Base-by-base conservation (phyloP, 2,888 invertebrate species). In the Apeira syringaria region DNA sequence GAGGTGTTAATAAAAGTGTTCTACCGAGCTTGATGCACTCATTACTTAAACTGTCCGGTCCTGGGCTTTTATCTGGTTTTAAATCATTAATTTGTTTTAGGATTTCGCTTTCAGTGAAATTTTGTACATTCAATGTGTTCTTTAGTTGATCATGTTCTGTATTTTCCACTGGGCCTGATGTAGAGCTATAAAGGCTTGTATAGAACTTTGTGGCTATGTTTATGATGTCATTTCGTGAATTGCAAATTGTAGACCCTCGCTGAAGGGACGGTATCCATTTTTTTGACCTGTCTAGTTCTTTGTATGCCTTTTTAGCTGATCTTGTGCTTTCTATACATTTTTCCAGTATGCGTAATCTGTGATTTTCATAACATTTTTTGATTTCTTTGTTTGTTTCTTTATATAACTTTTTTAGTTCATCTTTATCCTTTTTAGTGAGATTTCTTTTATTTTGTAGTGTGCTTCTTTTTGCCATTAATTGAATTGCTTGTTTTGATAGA, bases 291-390 rank as follows among this genome's bases (percentile, higher is more conserved):
- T 45, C 30, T 25, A 51, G 22, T 25, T 45, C 45, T 41, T 51
- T 51, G 10, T 22, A 33, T 1, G 46, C 52, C 31, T 43, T 46
- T 43, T 48, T 37, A n/a, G 30, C 15, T 2, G 38, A 41, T 42
- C 32, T 27, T 2, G 42, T 25, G n/a, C 29, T 33, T 34, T 50
- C 27, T 8, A 42, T 2, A 18, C 33, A 25, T 31, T 10, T 43
- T 29, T 29, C n/a, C n/a, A 29, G 3, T 3, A 8, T 29, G n/a
- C n/a, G 13, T 13, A 8, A n/a, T 29, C 17, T 13, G 17, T 29
- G 5, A n/a, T 4, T 29, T 1, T 8, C 27, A 15, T 29, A 29
- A n/a, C 29, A 29, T 17, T 8, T 8, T 8, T 5, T 29, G 3
- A 29, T 29, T 29, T 29, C 29, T 29, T 29, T 29, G 8, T 29